A percentile compares a stretch with the other conserved stretches of the same genome.
Evolutionary conservation across 2,113 vertebrate genomes (phyloP).

Genomic region (Ceyx margarethae): DNA sequence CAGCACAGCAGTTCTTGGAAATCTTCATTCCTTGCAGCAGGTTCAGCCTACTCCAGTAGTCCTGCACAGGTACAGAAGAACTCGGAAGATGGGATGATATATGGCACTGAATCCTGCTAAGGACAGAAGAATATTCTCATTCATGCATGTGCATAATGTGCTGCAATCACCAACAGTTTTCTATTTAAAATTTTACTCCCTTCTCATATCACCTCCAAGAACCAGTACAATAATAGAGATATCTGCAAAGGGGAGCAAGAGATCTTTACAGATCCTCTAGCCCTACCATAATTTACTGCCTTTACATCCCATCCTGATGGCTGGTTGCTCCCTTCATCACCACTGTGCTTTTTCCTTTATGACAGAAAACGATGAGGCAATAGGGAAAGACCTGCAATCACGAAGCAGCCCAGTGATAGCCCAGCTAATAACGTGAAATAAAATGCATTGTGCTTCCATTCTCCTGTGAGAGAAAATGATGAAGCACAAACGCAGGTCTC

Average conservation of each 20-base stretch:
- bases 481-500: slow-evolving; percentile 35
- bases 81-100: background rate
- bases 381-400: slow-evolving; percentile 57
- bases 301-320: slow-evolving; percentile 23
- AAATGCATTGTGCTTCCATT: slow-evolving; percentile 61
- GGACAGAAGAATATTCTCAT: background rate
- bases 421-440: slow-evolving; percentile 63
- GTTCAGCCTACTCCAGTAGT: background rate
- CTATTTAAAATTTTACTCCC: background rate
- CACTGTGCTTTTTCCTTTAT: slow-evolving; percentile 47
- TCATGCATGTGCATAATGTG: background rate
- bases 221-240: slow-evolving; percentile 39
- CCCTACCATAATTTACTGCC: background rate
- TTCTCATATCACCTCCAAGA: background rate
- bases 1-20: background rate
- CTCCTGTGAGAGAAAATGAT: slow-evolving; percentile 52
- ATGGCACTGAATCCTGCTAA: background rate
- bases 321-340: slow-evolving; percentile 30
- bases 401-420: slow-evolving; percentile 46
- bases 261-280: background rate
- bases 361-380: slow-evolving; percentile 60
- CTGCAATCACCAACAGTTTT: background rate
- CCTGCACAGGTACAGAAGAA: background rate
- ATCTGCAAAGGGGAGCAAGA: slow-evolving; percentile 1
- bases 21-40: background rate